phyloP scores from a whole-genome alignment of 2,888 invertebrate genomes.

The Andrena marginata region DNA sequence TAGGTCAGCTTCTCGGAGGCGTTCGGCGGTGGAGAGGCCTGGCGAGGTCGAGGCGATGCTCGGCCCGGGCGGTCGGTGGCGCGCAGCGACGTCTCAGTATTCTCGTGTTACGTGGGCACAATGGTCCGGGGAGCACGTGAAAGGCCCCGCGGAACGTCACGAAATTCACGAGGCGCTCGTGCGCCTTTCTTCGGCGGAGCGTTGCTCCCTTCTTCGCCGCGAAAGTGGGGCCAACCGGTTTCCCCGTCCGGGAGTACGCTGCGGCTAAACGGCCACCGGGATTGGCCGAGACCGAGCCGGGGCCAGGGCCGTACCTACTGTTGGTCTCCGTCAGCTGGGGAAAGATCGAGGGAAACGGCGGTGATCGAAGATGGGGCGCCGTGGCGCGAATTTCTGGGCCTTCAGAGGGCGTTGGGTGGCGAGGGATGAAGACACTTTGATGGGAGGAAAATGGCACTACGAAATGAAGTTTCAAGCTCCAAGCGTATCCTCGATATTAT shows the following conservation, averaged over 20 bases:
- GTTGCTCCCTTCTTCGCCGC: conserved; percentile 51
- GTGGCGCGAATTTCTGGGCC: too few relatives aligned
- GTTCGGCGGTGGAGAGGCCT: background rate
- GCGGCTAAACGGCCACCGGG: conserved; percentile 25
- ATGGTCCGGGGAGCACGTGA: conserved; percentile 50
- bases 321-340: conserved; percentile 3
- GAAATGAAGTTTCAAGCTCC: too few relatives aligned
- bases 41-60: conserved; percentile 17
- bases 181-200: conserved; percentile 47
- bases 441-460: too few relatives aligned
- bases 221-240: conserved; percentile 70
- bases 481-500: too few relatives aligned
- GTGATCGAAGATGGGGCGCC: background rate
- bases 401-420: too few relatives aligned
- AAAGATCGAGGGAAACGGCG: background rate
- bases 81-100: conserved; percentile 8
- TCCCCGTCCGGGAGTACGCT: conserved; percentile 37
- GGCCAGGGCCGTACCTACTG: conserved; percentile 43
- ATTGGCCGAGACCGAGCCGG: conserved; percentile 54
- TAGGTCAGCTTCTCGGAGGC: background rate
- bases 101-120: conserved; percentile 47
- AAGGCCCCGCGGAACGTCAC: conserved; percentile 52
- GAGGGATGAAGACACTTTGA: too few relatives aligned
- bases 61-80: conserved; percentile 12
- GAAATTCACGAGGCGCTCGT: conserved; percentile 57